A percentile compares a stretch with the other conserved stretches of the same genome.
These are phyloP conservation scores for Polydrusus cervinus DNA, from an alignment of 2,888 invertebrate genomes.

Conservation along the genomic window DNA sequence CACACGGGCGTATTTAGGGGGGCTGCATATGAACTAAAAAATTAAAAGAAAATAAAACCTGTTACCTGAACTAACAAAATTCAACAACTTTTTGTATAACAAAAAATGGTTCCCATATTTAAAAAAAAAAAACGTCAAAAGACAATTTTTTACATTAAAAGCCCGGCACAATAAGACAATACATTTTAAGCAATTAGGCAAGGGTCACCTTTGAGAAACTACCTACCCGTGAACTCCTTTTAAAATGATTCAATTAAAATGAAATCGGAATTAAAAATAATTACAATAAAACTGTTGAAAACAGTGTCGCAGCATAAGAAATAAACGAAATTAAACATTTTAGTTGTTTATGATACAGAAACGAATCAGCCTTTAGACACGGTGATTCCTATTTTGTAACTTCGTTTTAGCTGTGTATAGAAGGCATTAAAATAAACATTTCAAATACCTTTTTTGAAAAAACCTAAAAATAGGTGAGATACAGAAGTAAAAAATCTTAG, in stretches of 20 bases:
- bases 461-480: too few species aligned
- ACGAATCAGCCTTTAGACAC: too few species aligned
- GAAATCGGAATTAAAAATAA: conserved; percentile 45
- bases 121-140: not conserved
- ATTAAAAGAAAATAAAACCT: not conserved
- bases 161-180: conserved; percentile 8
- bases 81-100: too few species aligned
- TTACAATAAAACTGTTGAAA: conserved; percentile 6
- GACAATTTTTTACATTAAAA: conserved; percentile 21
- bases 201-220: conserved; percentile 52
- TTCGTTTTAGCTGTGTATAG: too few species aligned
- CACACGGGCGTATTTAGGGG: too few species aligned
- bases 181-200: conserved; percentile 40
- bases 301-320: conserved; percentile 21
- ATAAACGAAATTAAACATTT: not conserved
- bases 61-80: too few species aligned
- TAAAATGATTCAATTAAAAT: conserved; percentile 48
- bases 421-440: too few species aligned
- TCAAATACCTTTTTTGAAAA: too few species aligned
- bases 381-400: too few species aligned
- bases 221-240: conserved; percentile 48
- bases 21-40: too few species aligned
- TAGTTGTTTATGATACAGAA: too few species aligned
- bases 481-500: too few species aligned
- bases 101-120: not conserved